Conservation (phyloP, 2,888 invertebrate genomes). For the Pelosia muscerda region DNA sequence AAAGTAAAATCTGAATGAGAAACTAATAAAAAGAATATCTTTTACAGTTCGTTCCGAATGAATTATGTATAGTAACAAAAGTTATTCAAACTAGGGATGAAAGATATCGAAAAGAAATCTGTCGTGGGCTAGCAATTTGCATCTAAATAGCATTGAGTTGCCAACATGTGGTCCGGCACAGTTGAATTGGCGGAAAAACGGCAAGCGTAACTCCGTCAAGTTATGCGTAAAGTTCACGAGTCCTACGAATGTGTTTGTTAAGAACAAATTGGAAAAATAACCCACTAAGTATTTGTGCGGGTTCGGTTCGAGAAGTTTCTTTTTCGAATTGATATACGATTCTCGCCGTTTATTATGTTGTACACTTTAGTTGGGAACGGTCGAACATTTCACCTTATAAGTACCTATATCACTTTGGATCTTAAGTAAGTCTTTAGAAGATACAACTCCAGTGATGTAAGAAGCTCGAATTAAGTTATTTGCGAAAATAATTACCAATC, state of each 20-base stretch:
- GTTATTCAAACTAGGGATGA: slow-evolving; percentile 60
- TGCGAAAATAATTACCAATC: no score
- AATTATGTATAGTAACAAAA: slow-evolving; percentile 63
- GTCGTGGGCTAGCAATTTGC: slow-evolving; percentile 65
- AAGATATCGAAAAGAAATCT: slow-evolving; percentile 63
- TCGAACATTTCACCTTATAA: no score
- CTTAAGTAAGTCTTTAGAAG: no score
- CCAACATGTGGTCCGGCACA: slow-evolving; percentile 66
- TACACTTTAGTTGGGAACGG: slow-evolving; percentile 34
- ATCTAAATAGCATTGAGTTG: slow-evolving; percentile 68
- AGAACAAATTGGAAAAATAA: slow-evolving; percentile 70
- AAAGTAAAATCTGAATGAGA: slow-evolving; percentile 46
- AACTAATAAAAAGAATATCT: slow-evolving; percentile 57
- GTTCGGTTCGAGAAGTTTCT: slow-evolving; percentile 41
- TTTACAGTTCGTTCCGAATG: slow-evolving; percentile 55
- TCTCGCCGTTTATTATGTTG: slow-evolving; percentile 31
- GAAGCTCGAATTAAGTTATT: no score
- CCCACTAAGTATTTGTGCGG: slow-evolving; percentile 49
- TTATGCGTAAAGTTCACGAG: slow-evolving; percentile 72
- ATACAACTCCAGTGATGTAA: no score
- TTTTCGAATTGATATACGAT: slow-evolving; percentile 62
- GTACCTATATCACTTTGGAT: no score
- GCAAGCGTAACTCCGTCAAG: slow-evolving; percentile 52
- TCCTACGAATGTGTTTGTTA: slow-evolving; percentile 61
- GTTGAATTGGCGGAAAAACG: slow-evolving; percentile 48